These are phyloP conservation scores for Decapterus maruadsi DNA, from an alignment of 2,797 vertebrate species.

Conservation along the genomic window DNA sequence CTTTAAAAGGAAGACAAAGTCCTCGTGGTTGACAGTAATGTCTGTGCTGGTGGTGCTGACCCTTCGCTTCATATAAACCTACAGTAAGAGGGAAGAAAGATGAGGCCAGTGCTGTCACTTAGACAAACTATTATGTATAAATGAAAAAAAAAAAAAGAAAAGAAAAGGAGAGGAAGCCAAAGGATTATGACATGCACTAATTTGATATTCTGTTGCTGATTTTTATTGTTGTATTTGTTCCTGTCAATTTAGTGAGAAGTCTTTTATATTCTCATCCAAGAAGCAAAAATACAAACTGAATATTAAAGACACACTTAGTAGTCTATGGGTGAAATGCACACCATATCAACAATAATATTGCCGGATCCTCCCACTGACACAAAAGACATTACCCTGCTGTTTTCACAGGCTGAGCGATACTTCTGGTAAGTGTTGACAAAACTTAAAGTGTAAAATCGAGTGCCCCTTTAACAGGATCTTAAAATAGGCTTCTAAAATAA, in stretches of 20 bases:
- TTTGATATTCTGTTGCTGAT: constrained; percentile 17
- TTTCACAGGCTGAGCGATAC: not conserved
- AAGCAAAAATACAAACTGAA: not conserved
- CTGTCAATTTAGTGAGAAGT: not conserved
- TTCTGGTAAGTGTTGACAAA: not conserved
- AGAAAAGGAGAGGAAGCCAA: not conserved
- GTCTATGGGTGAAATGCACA: not conserved
- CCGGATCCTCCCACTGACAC: not conserved
- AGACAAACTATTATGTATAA: not conserved
- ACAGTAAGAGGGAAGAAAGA: constrained; percentile 41
- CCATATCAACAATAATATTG: not conserved
- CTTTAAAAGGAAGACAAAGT: constrained; percentile 79
- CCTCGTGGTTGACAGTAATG: constrained; percentile 71
- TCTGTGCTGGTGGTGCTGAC: constrained; percentile 70
- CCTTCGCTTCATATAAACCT: constrained; percentile 59
- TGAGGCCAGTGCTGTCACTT: constrained; percentile 42
- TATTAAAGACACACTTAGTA: not conserved
- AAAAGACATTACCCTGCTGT: constrained; percentile 9
- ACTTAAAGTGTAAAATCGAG: constrained; percentile 6
- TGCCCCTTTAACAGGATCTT: not conserved
- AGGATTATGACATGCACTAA: not conserved
- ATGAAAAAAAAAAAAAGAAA: not conserved
- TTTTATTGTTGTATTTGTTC: not conserved
- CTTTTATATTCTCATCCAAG: not conserved
- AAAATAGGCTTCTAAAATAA: not conserved